phyloP scores from a whole-genome alignment of 92 coral and sea anemone genomes.

The Umimayanthus kanabou region DNA sequence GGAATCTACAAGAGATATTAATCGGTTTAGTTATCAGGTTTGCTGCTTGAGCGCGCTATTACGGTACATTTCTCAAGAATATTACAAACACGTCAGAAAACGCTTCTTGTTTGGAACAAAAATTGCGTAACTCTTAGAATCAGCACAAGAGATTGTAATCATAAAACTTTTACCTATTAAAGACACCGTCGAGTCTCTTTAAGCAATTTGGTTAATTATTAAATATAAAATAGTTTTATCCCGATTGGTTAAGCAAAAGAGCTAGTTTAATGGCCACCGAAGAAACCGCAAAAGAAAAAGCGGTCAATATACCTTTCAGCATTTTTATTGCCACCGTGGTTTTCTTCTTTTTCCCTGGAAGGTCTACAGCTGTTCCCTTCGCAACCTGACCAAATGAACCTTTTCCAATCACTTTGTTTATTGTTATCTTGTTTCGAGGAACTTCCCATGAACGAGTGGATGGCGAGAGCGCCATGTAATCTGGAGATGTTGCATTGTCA shows the following conservation, averaged over 20 bases:
- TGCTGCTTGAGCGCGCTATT: background rate
- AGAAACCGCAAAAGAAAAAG: background rate
- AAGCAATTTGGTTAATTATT: background rate
- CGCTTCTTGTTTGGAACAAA: background rate
- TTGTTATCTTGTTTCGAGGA: background rate
- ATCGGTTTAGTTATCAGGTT: background rate
- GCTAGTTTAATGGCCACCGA: background rate
- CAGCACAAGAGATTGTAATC: background rate
- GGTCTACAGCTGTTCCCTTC: background rate
- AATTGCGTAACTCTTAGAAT: background rate
- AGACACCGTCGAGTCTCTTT: background rate
- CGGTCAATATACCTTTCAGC: background rate
- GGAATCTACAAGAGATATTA: no score
- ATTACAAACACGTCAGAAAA: background rate
- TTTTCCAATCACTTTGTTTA: background rate
- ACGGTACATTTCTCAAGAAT: background rate
- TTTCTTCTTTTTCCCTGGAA: background rate
- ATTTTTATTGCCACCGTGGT: slow-evolving; percentile 15
- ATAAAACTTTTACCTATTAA: background rate
- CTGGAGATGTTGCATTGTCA: background rate
- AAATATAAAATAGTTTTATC: background rate
- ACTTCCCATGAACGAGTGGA: no score
- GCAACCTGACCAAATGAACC: background rate
- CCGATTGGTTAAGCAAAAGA: background rate
- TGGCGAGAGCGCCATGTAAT: slow-evolving; percentile 10